A percentile compares a stretch with the other conserved stretches of the same genome.
phyloP scores from a whole-genome alignment of 2,113 vertebrate genomes.

The Prochilodus magdalenae region DNA sequence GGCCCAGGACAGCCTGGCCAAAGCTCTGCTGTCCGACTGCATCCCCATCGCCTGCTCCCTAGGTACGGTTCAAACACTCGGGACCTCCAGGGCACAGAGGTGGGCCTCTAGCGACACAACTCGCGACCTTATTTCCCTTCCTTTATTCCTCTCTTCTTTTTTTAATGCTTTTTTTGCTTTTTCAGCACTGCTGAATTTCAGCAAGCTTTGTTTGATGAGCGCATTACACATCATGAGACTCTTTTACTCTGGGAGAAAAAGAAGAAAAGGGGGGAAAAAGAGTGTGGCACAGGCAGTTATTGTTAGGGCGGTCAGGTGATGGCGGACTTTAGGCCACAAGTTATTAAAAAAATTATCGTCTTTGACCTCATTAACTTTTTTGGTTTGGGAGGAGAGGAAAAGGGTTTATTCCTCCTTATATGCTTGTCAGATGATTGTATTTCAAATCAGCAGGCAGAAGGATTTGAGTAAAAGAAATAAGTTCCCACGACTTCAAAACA shows the following conservation, averaged over 20 bases:
- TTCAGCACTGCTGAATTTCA: slow-evolving; percentile 32
- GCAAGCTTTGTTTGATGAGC: slow-evolving; percentile 27
- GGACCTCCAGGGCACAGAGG: neutral
- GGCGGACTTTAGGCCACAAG: slow-evolving; percentile 5
- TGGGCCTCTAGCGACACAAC: neutral
- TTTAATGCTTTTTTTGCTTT: neutral
- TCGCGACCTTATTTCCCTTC: neutral
- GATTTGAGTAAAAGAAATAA: neutral
- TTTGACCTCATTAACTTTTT: slow-evolving; percentile 17
- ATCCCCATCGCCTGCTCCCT: slow-evolving; percentile 74
- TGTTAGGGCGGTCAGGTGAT: slow-evolving; percentile 14
- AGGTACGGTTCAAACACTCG: slow-evolving; percentile 75
- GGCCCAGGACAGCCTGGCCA: slow-evolving; percentile 67
- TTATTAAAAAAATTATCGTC: neutral
- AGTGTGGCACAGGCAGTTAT: slow-evolving; percentile 16
- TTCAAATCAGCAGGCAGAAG: neutral
- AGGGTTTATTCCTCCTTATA: neutral
- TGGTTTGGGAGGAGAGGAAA: neutral
- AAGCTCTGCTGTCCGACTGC: slow-evolving; percentile 76
- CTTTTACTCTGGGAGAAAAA: slow-evolving; percentile 17
- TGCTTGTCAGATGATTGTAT: slow-evolving; percentile 5
- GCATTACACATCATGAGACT: slow-evolving; percentile 38
- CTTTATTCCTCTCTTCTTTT: neutral
- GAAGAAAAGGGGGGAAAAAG: slow-evolving; percentile 51
- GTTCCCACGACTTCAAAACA: neutral